Percentiles rank a stretch among this genome's conserved stretches.
These are phyloP conservation scores for Lordiphosa collinella DNA, from an alignment of 1,140 invertebrate genomes.

Conservation along the genomic window DNA sequence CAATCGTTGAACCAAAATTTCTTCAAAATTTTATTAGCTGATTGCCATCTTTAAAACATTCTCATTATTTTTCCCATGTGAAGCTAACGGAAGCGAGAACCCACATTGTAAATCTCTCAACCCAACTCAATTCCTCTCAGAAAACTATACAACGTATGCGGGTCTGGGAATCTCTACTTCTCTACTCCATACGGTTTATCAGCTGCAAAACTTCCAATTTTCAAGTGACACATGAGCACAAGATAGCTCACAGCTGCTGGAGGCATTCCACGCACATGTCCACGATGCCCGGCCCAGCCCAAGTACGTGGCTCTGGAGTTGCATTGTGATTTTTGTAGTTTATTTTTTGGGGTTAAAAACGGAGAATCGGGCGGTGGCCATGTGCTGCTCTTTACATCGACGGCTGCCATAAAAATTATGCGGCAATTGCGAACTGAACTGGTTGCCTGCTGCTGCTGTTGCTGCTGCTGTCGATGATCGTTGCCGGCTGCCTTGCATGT, in stretches of 20 bases:
- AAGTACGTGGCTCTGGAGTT: slow-evolving; percentile 1
- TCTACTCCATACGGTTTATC: slow-evolving; percentile 22
- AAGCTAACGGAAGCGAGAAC: too few relatives aligned
- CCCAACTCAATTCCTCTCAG: not conserved
- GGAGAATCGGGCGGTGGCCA: slow-evolving; percentile 43
- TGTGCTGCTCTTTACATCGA: slow-evolving; percentile 36
- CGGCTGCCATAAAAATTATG: slow-evolving; percentile 63
- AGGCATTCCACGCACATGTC: slow-evolving; percentile 70
- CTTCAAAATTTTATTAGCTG: too few relatives aligned
- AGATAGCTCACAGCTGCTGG: slow-evolving; percentile 51
- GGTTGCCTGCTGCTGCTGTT: slow-evolving; percentile 43
- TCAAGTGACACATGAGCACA: slow-evolving; percentile 38
- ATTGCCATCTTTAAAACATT: too few relatives aligned
- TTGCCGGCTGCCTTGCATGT: slow-evolving; percentile 12
- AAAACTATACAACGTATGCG: not conserved
- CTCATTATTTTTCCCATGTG: too few relatives aligned
- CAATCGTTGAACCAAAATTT: too few relatives aligned
- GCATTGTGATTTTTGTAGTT: slow-evolving; percentile 1
- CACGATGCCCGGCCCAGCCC: slow-evolving; percentile 5
- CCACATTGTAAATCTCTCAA: too few relatives aligned
- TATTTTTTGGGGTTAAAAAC: slow-evolving; percentile 50
- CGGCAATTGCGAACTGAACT: slow-evolving; percentile 49
- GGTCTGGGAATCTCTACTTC: slow-evolving; percentile 5
- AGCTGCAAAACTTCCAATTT: slow-evolving; percentile 34
- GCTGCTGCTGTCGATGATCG: not conserved